Evolutionary conservation across 2,888 invertebrate species (phyloP).

Genomic region (Hemicrepidius hirtus): DNA sequence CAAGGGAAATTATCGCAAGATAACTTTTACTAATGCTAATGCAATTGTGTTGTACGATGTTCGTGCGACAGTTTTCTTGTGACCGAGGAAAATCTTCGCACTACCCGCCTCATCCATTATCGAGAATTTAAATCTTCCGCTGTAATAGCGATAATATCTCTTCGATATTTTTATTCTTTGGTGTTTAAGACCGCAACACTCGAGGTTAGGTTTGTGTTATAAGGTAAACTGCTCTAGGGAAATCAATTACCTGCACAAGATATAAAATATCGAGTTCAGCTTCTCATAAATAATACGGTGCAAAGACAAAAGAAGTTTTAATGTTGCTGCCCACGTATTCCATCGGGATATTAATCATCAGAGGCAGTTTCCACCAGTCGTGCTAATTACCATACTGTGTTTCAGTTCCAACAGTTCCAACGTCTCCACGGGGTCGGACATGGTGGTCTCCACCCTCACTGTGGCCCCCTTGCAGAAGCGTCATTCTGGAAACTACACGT

Average conservation of each 20-base stretch:
- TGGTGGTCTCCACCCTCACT: conserved; percentile 73
- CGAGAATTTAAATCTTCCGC: conserved; percentile 32
- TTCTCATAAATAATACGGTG: conserved; percentile 36
- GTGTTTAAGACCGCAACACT: conserved; percentile 16
- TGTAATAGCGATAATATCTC: conserved; percentile 19
- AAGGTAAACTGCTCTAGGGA: conserved; percentile 55
- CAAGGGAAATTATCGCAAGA: conserved; percentile 54
- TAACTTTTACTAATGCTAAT: conserved; percentile 56
- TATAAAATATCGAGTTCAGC: conserved; percentile 53
- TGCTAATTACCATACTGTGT: conserved; percentile 48
- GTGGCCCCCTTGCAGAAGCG: conserved; percentile 75
- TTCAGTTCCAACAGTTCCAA: conserved; percentile 71
- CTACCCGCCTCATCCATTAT: conserved; percentile 33
- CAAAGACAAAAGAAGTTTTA: conserved; percentile 47
- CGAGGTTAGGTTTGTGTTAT: conserved; percentile 23
- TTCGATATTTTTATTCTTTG: conserved; percentile 19
- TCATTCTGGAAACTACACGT: conserved; percentile 79
- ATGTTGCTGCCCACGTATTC: conserved; percentile 38
- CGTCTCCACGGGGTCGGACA: conserved; percentile 68
- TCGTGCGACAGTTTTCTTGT: conserved; percentile 37
- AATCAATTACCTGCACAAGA: conserved; percentile 59
- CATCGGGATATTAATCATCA: conserved; percentile 43
- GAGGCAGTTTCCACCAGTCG: conserved; percentile 35
- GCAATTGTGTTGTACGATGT: conserved; percentile 51
- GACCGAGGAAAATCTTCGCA: conserved; percentile 26